Percentiles rank a stretch among this genome's conserved stretches.
Evolutionary conservation across 2,888 invertebrate genomes (phyloP).

Genomic region (Orthosia gracilis): DNA sequence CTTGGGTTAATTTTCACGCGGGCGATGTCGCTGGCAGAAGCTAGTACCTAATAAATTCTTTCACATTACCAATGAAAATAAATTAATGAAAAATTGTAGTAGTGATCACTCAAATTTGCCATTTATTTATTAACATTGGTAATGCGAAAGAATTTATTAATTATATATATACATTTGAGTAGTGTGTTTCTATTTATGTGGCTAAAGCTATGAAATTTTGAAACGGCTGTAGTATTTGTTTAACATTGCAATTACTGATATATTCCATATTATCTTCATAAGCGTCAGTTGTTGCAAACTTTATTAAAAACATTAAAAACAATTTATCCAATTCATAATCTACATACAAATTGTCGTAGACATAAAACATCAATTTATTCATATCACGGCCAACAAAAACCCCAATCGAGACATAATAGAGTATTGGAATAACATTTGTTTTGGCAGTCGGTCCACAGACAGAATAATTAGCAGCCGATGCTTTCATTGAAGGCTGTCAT

Average conservation of each 20-base stretch:
- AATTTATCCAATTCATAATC: conserved; percentile 11
- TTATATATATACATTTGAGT: too few species aligned
- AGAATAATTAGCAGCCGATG: conserved; percentile 64
- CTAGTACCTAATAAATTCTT: too few species aligned
- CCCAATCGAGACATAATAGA: conserved; percentile 52
- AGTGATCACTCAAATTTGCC: too few species aligned
- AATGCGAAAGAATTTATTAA: too few species aligned
- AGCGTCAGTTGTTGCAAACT: background rate
- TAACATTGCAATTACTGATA: background rate
- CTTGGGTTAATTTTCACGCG: too few species aligned
- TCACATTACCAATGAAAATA: too few species aligned
- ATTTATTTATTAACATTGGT: too few species aligned
- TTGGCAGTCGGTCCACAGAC: conserved; percentile 57
- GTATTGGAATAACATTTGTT: conserved; percentile 64
- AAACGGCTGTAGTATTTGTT: too few species aligned
- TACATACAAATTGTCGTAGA: conserved; percentile 24
- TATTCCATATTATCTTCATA: background rate
- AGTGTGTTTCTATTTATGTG: too few species aligned
- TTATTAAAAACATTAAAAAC: conserved; percentile 2
- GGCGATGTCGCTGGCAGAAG: too few species aligned
- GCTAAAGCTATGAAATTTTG: too few species aligned
- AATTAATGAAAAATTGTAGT: too few species aligned
- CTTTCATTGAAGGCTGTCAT: conserved; percentile 68
- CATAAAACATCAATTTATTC: conserved; percentile 47
- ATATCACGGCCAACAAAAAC: conserved; percentile 46